Evolutionary conservation across 2,113 vertebrate genomes (phyloP).

Genomic region (Hoplias malabaricus): DNA sequence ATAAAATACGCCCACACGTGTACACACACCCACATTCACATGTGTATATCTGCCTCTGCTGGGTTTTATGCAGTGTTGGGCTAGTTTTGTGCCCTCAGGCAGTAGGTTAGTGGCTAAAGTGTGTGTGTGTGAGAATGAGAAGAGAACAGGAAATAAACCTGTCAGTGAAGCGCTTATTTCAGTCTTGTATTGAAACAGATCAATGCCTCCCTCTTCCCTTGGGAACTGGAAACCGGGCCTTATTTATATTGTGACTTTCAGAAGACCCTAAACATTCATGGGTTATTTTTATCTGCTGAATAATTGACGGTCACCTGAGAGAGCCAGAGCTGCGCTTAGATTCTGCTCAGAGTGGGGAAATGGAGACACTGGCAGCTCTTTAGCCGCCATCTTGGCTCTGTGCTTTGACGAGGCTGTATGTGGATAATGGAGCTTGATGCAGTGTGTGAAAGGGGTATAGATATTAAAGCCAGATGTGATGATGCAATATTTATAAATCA

Average conservation of each 20-base stretch:
- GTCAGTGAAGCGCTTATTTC: slow-evolving; percentile 21
- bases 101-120: background rate
- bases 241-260: slow-evolving; percentile 47
- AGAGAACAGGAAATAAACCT: background rate
- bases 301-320: slow-evolving; percentile 41
- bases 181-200: slow-evolving; percentile 39
- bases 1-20: background rate
- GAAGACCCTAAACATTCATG: slow-evolving; percentile 35
- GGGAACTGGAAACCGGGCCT: slow-evolving; percentile 19
- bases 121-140: slow-evolving; percentile 9
- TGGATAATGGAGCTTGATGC: background rate
- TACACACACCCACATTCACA: background rate
- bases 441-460: too few relatives aligned
- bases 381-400: background rate
- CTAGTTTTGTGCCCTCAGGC: background rate
- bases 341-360: background rate
- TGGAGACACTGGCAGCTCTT: background rate
- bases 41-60: background rate
- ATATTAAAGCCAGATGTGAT: background rate
- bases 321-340: background rate
- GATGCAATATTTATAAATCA: background rate
- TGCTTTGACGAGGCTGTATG: background rate
- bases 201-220: slow-evolving; percentile 22
- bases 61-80: background rate
- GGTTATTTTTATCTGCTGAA: slow-evolving; percentile 48